Evolutionary conservation across 2,113 vertebrate species (phyloP).

Genomic region (Lota lota): DNA sequence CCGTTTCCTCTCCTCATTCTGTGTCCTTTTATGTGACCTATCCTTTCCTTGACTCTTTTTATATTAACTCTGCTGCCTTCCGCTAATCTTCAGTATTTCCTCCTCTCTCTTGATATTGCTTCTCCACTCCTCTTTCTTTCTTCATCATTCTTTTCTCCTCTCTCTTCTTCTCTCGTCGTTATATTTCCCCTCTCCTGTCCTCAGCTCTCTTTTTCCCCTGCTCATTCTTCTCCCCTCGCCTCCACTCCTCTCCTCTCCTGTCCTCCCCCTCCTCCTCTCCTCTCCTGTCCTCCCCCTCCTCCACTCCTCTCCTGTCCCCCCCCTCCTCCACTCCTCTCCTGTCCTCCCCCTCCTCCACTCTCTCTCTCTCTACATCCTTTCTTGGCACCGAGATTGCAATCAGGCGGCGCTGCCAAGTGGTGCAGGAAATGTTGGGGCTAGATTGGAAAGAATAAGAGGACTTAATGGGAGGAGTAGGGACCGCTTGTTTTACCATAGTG

Average conservation of each 20-base stretch:
- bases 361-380: conserved; percentile 13
- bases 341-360: neutral
- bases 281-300: neutral
- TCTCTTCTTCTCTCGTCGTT: neutral
- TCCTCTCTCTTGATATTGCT: neutral
- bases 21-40: too few relatives aligned
- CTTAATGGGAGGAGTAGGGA: conserved; percentile 53
- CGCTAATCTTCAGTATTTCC: too few relatives aligned
- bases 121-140: neutral
- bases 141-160: neutral
- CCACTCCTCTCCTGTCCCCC: neutral
- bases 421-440: conserved; percentile 41
- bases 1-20: neutral
- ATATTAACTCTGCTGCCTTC: too few relatives aligned
- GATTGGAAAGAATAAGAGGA: conserved; percentile 49
- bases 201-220: neutral
- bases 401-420: conserved; percentile 43
- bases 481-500: conserved; percentile 42
- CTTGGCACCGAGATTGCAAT: conserved; percentile 54
- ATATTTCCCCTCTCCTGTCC: neutral
- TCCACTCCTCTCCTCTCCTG: neutral
- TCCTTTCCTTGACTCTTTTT: too few relatives aligned
- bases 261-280: neutral
- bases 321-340: neutral
- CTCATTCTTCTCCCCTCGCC: conserved; percentile 1